Percentiles rank a stretch among this genome's conserved stretches.
These are phyloP conservation scores for Craterocephalus amniculus DNA, from an alignment of 2,797 vertebrate species.

Conservation along the genomic window DNA sequence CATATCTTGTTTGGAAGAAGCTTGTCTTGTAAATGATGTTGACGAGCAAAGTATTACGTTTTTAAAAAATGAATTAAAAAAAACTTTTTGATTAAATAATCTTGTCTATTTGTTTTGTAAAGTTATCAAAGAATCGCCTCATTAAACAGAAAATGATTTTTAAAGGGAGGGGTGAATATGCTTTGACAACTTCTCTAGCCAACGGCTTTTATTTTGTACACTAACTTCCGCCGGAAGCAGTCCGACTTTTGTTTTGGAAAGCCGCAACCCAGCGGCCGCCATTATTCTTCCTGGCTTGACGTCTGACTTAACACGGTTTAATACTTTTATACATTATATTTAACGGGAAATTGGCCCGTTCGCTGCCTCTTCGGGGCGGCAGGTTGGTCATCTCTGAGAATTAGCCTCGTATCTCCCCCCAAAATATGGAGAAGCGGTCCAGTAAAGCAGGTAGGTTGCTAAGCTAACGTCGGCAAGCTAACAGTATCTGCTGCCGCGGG, in stretches of 20 bases:
- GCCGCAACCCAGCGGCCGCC: conserved; percentile 63
- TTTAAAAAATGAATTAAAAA: too few relatives aligned
- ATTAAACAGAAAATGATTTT: too few relatives aligned
- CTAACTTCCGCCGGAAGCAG: conserved; percentile 69
- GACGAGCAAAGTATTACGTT: too few relatives aligned
- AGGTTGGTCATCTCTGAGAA: background rate
- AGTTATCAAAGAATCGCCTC: too few relatives aligned
- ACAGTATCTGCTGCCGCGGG: conserved; percentile 40
- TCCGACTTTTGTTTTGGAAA: conserved; percentile 81
- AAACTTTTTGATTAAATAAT: too few relatives aligned
- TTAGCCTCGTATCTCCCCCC: background rate
- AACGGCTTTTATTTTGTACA: conserved; percentile 61
- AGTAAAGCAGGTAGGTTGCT: conserved; percentile 68
- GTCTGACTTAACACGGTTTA: conserved; percentile 52
- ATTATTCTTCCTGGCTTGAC: conserved; percentile 82
- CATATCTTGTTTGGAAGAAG: too few relatives aligned
- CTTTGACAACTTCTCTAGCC: too few relatives aligned
- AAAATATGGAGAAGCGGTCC: conserved; percentile 69
- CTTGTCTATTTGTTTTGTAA: too few relatives aligned
- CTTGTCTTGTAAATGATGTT: too few relatives aligned
- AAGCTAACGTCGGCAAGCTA: conserved; percentile 68
- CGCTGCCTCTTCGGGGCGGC: rapidly evolving
- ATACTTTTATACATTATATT: conserved; percentile 44
- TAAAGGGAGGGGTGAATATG: too few relatives aligned
- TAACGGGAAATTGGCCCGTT: background rate